These are phyloP conservation scores for Cephus pulcher DNA, from an alignment of 2,888 invertebrate species.

Conservation along the genomic window DNA sequence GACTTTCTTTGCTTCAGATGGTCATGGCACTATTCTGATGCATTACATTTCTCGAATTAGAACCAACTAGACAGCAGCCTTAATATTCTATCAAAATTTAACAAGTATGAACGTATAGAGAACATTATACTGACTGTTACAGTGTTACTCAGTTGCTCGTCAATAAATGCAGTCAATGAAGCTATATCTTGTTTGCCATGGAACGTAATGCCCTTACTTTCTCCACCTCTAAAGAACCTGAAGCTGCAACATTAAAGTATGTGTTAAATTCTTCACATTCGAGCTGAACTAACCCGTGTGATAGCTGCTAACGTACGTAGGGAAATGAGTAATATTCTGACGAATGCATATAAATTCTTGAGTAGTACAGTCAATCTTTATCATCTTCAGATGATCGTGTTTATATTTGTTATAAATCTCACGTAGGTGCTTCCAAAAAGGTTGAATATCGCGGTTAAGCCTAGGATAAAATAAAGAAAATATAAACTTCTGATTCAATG, in stretches of 20 bases:
- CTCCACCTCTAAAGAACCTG: constrained; percentile 81
- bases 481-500: not conserved
- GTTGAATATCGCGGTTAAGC: constrained; percentile 68
- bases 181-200: constrained; percentile 82
- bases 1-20: too few relatives aligned
- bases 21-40: too few relatives aligned
- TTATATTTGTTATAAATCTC: constrained; percentile 69
- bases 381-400: constrained; percentile 38
- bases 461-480: constrained; percentile 65
- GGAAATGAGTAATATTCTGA: constrained; percentile 80
- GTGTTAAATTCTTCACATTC: too few relatives aligned
- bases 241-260: constrained; percentile 67
- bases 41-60: too few relatives aligned
- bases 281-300: too few relatives aligned
- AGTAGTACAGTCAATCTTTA: constrained; percentile 77
- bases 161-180: constrained; percentile 81
- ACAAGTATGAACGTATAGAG: too few relatives aligned
- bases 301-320: constrained; percentile 64
- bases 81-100: too few relatives aligned
- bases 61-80: too few relatives aligned
- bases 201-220: constrained; percentile 78
- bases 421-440: constrained; percentile 74
- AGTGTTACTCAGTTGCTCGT: too few relatives aligned
- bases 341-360: constrained; percentile 78
- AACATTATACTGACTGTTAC: constrained; percentile 38